phyloP scores from a whole-genome alignment of 2,113 vertebrate species.

The Amblyornis subalaris region DNA sequence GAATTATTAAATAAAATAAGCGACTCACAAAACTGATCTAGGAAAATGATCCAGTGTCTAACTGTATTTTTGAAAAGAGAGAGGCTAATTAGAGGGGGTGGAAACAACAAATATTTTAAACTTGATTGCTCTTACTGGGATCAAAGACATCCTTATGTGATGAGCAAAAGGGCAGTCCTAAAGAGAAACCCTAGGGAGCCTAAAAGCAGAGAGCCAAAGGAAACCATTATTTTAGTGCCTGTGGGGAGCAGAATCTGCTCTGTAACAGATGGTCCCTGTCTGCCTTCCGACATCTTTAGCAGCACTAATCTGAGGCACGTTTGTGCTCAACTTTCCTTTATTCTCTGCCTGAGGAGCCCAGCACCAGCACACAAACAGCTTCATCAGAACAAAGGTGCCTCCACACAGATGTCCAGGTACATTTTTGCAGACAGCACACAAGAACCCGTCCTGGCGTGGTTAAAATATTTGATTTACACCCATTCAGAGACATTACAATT shows the following conservation, averaged over 20 bases:
- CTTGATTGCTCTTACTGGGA: background rate
- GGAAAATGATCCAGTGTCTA: background rate
- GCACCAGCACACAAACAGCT: background rate
- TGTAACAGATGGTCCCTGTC: background rate
- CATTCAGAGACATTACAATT: background rate
- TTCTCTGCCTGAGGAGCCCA: background rate
- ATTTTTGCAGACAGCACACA: background rate
- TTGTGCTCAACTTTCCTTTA: background rate
- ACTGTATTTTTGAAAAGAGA: background rate
- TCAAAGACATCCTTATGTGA: background rate
- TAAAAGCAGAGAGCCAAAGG: background rate
- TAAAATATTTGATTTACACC: background rate
- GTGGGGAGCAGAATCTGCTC: background rate
- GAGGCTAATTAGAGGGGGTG: background rate
- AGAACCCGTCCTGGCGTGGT: background rate
- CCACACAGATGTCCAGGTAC: background rate
- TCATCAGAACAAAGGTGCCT: background rate
- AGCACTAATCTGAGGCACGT: background rate
- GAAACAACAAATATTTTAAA: background rate
- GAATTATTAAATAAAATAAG: conserved; percentile 5
- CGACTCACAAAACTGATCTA: background rate
- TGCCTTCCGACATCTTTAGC: background rate
- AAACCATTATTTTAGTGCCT: background rate
- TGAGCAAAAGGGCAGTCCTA: background rate
- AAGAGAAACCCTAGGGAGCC: background rate